Conservation (phyloP, 2,113 vertebrate species). For the Pygoscelis antarcticus region DNA sequence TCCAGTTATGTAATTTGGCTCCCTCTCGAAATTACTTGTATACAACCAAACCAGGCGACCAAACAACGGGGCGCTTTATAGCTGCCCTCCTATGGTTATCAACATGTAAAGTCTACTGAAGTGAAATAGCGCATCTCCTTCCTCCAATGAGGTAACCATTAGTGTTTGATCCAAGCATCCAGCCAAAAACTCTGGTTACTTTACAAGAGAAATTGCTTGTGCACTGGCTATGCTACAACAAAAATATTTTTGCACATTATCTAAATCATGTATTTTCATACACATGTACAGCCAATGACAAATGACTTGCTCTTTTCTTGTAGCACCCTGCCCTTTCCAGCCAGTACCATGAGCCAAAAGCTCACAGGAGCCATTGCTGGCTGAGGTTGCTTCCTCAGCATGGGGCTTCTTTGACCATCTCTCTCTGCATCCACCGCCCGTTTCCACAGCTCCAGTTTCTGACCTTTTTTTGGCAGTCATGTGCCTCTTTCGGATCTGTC, state of each 20-base stretch:
- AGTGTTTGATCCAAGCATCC: background rate
- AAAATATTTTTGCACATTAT: background rate
- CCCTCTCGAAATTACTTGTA: background rate
- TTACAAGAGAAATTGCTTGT: background rate
- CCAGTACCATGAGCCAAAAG: background rate
- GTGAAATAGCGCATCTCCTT: background rate
- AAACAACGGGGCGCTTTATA: background rate
- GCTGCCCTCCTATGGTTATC: background rate
- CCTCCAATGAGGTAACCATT: background rate
- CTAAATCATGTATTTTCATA: background rate
- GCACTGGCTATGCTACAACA: background rate
- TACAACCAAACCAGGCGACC: background rate
- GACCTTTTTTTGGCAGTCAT: background rate
- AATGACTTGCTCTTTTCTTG: background rate
- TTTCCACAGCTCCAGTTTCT: background rate
- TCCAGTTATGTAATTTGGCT: background rate
- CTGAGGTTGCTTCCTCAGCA: rapidly evolving
- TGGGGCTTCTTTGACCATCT: background rate
- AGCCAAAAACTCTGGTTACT: background rate
- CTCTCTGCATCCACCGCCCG: rapidly evolving
- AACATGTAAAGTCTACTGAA: background rate
- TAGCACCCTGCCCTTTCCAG: background rate
- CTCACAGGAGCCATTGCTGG: background rate
- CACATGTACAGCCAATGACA: background rate
- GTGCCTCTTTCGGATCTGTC: background rate